A percentile compares a stretch with the other conserved stretches of the same genome.
Evolutionary conservation across 92 coral and sea anemone genomes (phyloP).

Genomic region (Plumapathes pennacea): DNA sequence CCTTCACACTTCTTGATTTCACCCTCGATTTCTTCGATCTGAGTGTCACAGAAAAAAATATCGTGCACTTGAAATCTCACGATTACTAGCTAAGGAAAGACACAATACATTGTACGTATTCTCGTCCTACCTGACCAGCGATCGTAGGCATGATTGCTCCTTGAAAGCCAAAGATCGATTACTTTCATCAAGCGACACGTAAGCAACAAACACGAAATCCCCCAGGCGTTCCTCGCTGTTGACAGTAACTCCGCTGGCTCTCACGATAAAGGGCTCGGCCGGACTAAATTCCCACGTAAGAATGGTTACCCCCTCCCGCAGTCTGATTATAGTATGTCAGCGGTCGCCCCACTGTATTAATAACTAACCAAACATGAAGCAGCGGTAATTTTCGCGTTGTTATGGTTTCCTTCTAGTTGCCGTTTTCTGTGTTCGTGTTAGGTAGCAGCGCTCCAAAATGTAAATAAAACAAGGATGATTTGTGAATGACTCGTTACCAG

Average conservation of each 20-base stretch:
- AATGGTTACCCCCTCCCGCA: too few species aligned
- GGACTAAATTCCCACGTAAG: slow-evolving; percentile 13
- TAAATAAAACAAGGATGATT: too few species aligned
- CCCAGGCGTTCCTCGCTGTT: slow-evolving; percentile 11
- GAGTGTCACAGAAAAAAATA: neutral
- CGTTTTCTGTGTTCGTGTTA: too few species aligned
- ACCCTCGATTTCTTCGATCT: slow-evolving; percentile 83
- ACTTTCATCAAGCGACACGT: slow-evolving; percentile 34
- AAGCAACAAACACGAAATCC: slow-evolving; percentile 4
- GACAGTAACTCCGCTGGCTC: slow-evolving; percentile 6
- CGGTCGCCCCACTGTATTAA: too few species aligned
- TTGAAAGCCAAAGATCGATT: neutral
- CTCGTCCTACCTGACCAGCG: slow-evolving; percentile 44
- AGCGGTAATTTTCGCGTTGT: too few species aligned
- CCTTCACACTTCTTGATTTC: slow-evolving; percentile 63
- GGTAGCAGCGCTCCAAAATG: too few species aligned
- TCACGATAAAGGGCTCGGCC: neutral
- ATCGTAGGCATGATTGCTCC: slow-evolving; percentile 49
- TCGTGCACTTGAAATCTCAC: neutral
- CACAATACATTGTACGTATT: neutral
- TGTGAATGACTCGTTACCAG: too few species aligned
- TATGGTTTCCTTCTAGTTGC: too few species aligned
- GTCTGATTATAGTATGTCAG: too few species aligned
- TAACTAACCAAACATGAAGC: too few species aligned
- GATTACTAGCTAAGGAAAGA: neutral